Conservation (phyloP, 1,140 invertebrate species). For the Nasonia giraulti region DNA sequence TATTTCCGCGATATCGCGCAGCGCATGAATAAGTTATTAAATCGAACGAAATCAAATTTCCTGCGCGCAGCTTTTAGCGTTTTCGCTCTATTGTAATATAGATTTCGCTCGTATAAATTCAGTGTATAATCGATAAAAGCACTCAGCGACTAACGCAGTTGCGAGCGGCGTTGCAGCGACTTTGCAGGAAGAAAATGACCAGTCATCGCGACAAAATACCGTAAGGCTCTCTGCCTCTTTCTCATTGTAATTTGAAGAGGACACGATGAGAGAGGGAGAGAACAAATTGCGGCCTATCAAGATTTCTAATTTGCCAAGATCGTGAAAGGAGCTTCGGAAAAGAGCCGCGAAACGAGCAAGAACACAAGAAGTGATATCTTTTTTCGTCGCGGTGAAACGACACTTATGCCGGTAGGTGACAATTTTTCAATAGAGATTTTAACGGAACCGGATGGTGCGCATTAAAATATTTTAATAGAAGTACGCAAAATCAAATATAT, state of each 20-base stretch:
- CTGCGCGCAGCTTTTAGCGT: constrained; percentile 13
- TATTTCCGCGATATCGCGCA: constrained; percentile 30
- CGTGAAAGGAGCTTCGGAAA: not conserved
- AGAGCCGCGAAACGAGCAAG: not conserved
- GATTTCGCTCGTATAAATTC: constrained; percentile 41
- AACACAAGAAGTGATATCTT: not conserved
- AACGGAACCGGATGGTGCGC: not conserved
- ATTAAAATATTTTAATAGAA: not conserved
- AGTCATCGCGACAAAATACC: constrained; percentile 38
- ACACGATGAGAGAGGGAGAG: constrained; percentile 15
- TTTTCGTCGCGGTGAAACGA: no score
- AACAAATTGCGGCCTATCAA: constrained; percentile 28
- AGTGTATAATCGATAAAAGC: constrained; percentile 46
- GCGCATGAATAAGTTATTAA: constrained; percentile 49
- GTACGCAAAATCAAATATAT: not conserved
- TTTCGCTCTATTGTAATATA: constrained; percentile 41
- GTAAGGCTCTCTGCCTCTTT: not conserved
- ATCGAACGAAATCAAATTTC: constrained; percentile 46
- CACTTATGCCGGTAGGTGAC: no score
- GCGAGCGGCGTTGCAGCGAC: constrained; percentile 8
- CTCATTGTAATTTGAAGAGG: constrained; percentile 42
- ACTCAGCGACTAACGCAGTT: not conserved
- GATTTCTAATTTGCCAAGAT: constrained; percentile 41
- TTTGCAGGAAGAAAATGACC: constrained; percentile 32
- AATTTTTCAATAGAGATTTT: not conserved